Evolutionary conservation across 1,140 invertebrate species (phyloP).

Genomic region (Palaemon carinicauda): DNA sequence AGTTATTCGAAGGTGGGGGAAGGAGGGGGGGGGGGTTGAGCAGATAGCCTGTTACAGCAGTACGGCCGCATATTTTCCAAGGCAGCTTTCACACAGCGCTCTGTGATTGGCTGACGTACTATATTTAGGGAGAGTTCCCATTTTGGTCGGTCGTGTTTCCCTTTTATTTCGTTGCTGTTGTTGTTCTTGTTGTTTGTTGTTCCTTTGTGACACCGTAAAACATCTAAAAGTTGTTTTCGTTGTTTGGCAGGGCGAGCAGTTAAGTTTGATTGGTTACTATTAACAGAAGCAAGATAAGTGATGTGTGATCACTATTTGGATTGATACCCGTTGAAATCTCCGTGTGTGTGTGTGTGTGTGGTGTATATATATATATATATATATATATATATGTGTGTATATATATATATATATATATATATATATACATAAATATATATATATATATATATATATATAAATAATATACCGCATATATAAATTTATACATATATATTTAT

Average conservation of each 20-base stretch:
- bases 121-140: constrained; percentile 16
- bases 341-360: too few relatives aligned
- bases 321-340: background rate
- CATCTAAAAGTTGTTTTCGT: background rate
- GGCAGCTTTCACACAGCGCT: constrained; percentile 41
- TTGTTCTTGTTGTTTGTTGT: background rate
- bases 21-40: background rate
- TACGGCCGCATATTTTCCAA: constrained; percentile 42
- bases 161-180: background rate
- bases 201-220: background rate
- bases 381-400: background rate
- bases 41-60: constrained; percentile 29
- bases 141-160: background rate
- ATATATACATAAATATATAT: background rate
- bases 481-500: too few relatives aligned
- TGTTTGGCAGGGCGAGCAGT: too few relatives aligned
- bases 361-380: too few relatives aligned
- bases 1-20: background rate
- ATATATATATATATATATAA: background rate
- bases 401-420: background rate
- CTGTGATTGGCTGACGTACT: constrained; percentile 27
- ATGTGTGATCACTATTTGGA: background rate
- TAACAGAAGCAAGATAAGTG: background rate
- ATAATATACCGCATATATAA: too few relatives aligned
- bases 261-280: background rate